phyloP scores from a whole-genome alignment of 2,888 invertebrate species.

The Auanema freiburgensis region DNA sequence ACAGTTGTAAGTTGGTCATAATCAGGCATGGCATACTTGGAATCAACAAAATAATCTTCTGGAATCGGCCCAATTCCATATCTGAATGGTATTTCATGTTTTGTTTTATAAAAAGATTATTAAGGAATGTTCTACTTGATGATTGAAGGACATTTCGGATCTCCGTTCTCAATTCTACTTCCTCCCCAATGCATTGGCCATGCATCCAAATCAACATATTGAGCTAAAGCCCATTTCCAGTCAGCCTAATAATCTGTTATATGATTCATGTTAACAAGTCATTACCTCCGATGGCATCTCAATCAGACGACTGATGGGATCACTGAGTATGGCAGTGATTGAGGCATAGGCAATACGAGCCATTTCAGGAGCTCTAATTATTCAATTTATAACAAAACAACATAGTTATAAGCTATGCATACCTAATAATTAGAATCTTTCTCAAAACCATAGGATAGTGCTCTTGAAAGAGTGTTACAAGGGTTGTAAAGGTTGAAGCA shows the following conservation, averaged over 20 bases:
- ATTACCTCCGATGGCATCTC: slow-evolving; percentile 60
- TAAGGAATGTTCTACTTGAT: slow-evolving; percentile 26
- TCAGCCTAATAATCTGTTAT: slow-evolving; percentile 33
- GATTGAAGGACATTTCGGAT: slow-evolving; percentile 57
- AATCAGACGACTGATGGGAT: slow-evolving; percentile 55
- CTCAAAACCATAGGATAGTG: slow-evolving; percentile 61
- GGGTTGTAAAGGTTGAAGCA: slow-evolving; percentile 63
- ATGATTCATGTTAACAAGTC: not conserved
- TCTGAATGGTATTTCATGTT: slow-evolving; percentile 27
- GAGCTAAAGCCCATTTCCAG: slow-evolving; percentile 58
- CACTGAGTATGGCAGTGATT: slow-evolving; percentile 60
- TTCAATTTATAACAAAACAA: not conserved
- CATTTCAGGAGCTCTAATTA: slow-evolving; percentile 60
- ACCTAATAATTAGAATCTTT: slow-evolving; percentile 61
- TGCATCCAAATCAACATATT: slow-evolving; percentile 59
- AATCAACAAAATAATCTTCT: slow-evolving; percentile 59
- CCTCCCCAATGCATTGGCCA: slow-evolving; percentile 64
- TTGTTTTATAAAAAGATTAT: not conserved
- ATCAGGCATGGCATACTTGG: slow-evolving; percentile 52
- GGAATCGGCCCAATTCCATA: slow-evolving; percentile 63
- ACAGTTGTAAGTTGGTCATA: slow-evolving; percentile 63
- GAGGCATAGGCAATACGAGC: slow-evolving; percentile 61
- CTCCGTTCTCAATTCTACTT: slow-evolving; percentile 51
- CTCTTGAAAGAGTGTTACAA: slow-evolving; percentile 63
- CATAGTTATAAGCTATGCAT: not conserved